A percentile compares a stretch with the other conserved stretches of the same genome.
These are phyloP conservation scores for Sepioteuthis lessoniana DNA, from an alignment of 2,888 invertebrate genomes.

Conservation along the genomic window DNA sequence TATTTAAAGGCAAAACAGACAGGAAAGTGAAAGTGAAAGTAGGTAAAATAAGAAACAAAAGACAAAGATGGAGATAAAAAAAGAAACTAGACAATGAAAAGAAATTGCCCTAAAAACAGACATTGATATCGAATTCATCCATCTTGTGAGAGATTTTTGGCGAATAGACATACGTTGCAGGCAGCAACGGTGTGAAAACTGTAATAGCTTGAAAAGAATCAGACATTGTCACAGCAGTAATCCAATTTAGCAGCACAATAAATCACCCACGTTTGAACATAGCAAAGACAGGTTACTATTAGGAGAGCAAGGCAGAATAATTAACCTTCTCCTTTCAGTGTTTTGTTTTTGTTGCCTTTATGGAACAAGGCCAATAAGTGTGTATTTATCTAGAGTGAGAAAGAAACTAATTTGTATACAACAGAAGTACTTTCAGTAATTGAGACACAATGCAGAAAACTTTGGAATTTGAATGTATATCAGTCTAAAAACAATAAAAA, in stretches of 20 bases:
- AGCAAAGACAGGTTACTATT: background rate
- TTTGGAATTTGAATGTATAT: too few relatives aligned
- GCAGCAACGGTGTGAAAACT: background rate
- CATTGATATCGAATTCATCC: background rate
- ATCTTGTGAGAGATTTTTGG: background rate
- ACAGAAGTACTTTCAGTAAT: too few relatives aligned
- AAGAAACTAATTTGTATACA: too few relatives aligned
- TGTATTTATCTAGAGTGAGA: too few relatives aligned
- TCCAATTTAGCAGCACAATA: slow-evolving; percentile 9
- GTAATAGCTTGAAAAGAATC: background rate
- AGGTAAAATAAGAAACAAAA: too few relatives aligned
- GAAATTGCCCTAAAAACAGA: background rate
- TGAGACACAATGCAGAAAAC: too few relatives aligned
- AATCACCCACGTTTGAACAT: background rate
- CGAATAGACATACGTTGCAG: background rate
- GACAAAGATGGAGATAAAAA: background rate
- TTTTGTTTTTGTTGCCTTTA: too few relatives aligned
- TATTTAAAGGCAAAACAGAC: slow-evolving; percentile 6
- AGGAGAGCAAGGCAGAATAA: background rate
- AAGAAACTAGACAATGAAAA: background rate
- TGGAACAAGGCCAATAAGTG: too few relatives aligned
- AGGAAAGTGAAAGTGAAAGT: background rate
- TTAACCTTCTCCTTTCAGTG: background rate
- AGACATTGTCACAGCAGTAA: slow-evolving; percentile 10
- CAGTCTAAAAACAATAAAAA: too few relatives aligned